These are phyloP conservation scores for Drosophila yakuba DNA, from an alignment of 1,140 invertebrate species.

Conservation along the genomic window DNA sequence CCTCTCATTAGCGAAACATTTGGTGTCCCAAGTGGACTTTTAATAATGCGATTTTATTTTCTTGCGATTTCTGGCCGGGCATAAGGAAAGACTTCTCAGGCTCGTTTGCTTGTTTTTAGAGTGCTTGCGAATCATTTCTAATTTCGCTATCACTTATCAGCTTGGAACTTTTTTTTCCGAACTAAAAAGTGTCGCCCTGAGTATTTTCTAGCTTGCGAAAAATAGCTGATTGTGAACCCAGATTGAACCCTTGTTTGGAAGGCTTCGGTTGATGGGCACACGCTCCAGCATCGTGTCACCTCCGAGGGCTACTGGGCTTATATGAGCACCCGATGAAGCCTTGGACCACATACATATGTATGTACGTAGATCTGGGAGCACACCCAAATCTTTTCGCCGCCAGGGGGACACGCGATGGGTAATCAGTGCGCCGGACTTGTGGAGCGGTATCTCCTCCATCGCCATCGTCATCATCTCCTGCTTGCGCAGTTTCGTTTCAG, in stretches of 20 bases:
- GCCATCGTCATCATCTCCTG: conserved; percentile 17
- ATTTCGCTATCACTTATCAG: conserved; percentile 26
- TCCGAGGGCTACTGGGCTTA: conserved; percentile 7
- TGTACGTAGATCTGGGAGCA: background rate
- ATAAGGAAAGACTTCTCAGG: conserved; percentile 42
- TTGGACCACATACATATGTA: background rate
- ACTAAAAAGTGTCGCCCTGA: conserved; percentile 15
- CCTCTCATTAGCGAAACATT: conserved; percentile 61
- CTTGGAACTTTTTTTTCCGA: conserved; percentile 7
- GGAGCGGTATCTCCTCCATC: conserved; percentile 12
- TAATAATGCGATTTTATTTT: conserved; percentile 71
- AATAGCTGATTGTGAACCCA: conserved; percentile 31
- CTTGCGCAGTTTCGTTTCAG: conserved; percentile 21
- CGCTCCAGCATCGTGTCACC: conserved; percentile 7
- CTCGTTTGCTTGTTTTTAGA: conserved; percentile 16
- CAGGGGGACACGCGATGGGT: conserved; percentile 11
- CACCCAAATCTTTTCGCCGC: conserved; percentile 6
- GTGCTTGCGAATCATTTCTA: conserved; percentile 5
- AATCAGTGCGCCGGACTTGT: conserved; percentile 14
- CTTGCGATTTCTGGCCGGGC: conserved; percentile 42
- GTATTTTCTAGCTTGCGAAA: conserved; percentile 11
- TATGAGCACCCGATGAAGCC: background rate
- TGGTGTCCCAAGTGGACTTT: conserved; percentile 47
- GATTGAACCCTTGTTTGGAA: conserved; percentile 26
- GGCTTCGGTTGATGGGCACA: conserved; percentile 7